Conservation (phyloP, 2,888 invertebrate species). For the Fragum fragum region DNA sequence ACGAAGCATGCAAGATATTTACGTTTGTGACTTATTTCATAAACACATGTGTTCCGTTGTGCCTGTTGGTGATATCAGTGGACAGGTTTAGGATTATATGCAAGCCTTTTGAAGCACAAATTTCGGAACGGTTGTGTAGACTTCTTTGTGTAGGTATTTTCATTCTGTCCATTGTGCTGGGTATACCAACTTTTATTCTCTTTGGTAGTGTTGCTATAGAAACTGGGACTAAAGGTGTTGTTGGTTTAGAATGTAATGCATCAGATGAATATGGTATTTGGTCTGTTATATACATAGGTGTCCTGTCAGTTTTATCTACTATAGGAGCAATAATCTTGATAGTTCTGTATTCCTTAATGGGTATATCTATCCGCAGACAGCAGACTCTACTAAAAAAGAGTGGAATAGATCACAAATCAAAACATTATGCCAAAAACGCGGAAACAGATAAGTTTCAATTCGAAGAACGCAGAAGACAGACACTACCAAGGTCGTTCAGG, state of each 20-base stretch:
- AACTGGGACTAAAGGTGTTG: not conserved
- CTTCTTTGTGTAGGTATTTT: not conserved
- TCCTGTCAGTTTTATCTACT: not conserved
- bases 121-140: slow-evolving; percentile 4
- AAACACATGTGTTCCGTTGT: not conserved
- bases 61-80: slow-evolving; percentile 5
- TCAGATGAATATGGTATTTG: not conserved
- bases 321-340: slow-evolving; percentile 5
- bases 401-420: not conserved
- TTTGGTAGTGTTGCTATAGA: slow-evolving; percentile 2
- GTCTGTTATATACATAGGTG: slow-evolving; percentile 2
- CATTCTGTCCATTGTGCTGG: not conserved
- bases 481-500: slow-evolving; percentile 14
- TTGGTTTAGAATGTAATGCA: slow-evolving; percentile 5
- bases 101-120: slow-evolving; percentile 11
- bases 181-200: not conserved
- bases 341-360: slow-evolving; percentile 17
- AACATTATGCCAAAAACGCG: not conserved
- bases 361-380: not conserved
- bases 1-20: slow-evolving; percentile 3
- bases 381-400: not conserved
- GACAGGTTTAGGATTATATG: slow-evolving; percentile 21
- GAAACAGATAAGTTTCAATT: no score
- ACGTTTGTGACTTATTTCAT: slow-evolving; percentile 4
- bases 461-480: not conserved